Conservation (phyloP, 2,797 vertebrate species). For the Notolabrus celidotus region DNA sequence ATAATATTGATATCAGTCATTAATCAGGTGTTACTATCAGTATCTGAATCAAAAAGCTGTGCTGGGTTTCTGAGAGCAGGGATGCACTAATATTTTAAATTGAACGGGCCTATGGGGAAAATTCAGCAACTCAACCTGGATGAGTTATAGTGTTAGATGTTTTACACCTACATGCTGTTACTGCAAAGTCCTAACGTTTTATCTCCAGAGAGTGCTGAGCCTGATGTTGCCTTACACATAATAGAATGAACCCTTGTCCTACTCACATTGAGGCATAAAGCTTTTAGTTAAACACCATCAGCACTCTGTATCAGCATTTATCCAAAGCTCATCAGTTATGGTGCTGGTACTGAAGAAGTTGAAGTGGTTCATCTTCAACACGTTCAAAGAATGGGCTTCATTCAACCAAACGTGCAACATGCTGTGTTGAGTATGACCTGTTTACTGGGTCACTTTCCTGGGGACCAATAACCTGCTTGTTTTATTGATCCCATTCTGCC, state of each 20-base stretch:
- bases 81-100: background rate
- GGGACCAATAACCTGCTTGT: constrained; percentile 50
- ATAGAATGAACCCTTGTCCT: background rate
- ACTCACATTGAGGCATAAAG: background rate
- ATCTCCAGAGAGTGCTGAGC: background rate
- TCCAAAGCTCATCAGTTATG: background rate
- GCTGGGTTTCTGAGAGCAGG: background rate
- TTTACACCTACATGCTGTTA: too few species aligned
- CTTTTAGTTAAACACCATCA: background rate
- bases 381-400: constrained; percentile 29
- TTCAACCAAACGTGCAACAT: constrained; percentile 53
- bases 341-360: background rate
- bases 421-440: constrained; percentile 57
- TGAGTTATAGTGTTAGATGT: too few species aligned
- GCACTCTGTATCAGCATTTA: background rate
- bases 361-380: background rate
- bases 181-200: too few species aligned
- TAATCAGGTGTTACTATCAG: background rate
- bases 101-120: too few species aligned
- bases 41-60: background rate
- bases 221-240: background rate
- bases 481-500: constrained; percentile 74
- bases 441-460: constrained; percentile 56
- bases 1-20: background rate
- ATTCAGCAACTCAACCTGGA: too few species aligned